These are phyloP conservation scores for Eubasilissa splendida DNA, from an alignment of 2,888 invertebrate species.

Conservation along the genomic window DNA sequence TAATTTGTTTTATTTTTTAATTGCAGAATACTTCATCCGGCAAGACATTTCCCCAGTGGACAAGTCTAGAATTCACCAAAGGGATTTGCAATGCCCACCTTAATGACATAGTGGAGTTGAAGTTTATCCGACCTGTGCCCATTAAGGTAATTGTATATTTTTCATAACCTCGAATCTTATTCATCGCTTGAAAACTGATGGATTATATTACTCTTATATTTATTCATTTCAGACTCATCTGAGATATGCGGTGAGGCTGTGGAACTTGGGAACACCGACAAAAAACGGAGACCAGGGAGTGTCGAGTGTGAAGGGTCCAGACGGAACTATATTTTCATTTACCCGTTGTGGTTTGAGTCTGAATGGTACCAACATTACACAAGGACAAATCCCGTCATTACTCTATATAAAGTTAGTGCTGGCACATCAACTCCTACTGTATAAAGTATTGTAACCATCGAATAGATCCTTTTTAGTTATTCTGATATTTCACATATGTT, in stretches of 20 bases:
- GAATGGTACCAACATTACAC: constrained; percentile 95
- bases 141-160: constrained; percentile 74
- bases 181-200: not conserved
- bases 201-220: constrained; percentile 40
- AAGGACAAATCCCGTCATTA: constrained; percentile 95
- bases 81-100: constrained; percentile 83
- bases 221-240: constrained; percentile 79
- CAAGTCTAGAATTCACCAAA: constrained; percentile 86
- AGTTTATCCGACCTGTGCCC: constrained; percentile 90
- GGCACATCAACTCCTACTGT: too few species aligned
- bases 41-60: constrained; percentile 74
- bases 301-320: constrained; percentile 90
- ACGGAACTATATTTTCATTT: constrained; percentile 92
- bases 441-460: too few species aligned
- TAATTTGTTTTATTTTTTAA: not conserved
- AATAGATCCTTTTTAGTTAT: too few species aligned
- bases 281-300: constrained; percentile 96
- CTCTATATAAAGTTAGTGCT: constrained; percentile 84
- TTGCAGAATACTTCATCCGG: constrained; percentile 6
- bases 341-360: constrained; percentile 93
- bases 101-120: constrained; percentile 91
- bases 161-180: not conserved
- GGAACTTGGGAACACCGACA: constrained; percentile 93
- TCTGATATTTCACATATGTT: too few species aligned
- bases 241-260: constrained; percentile 90